Percentiles rank a stretch among this genome's conserved stretches.
phyloP scores from a whole-genome alignment of 92 coral and sea anemone genomes.

The Phenganax marumi region DNA sequence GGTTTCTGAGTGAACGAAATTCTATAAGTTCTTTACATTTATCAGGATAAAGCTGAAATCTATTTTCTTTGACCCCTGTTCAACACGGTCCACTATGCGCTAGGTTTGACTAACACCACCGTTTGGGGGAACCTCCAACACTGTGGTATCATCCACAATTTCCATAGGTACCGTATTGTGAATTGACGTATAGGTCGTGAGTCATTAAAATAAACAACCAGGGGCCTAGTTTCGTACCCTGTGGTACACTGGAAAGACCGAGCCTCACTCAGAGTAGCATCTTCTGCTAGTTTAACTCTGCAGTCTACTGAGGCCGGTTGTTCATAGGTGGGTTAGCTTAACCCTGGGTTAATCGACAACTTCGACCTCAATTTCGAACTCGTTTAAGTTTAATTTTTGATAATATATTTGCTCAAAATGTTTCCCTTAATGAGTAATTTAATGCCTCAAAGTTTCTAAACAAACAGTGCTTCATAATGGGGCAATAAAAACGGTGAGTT shows the following conservation, averaged over 20 bases:
- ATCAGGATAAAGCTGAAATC: conserved; percentile 20
- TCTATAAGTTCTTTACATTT: conserved; percentile 23
- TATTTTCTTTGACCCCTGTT: conserved; percentile 17
- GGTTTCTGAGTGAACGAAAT: conserved; percentile 7
- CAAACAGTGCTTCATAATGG: no score
- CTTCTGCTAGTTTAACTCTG: background rate
- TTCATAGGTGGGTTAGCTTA: no score
- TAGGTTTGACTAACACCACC: background rate
- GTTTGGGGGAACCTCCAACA: conserved; percentile 6
- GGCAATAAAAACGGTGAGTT: no score
- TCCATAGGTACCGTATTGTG: conserved; percentile 15
- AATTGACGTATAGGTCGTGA: background rate
- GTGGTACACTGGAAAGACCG: background rate
- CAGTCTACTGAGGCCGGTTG: no score
- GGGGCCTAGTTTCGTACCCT: conserved; percentile 8
- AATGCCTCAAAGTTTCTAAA: no score
- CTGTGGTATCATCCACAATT: conserved; percentile 20
- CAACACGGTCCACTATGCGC: background rate
- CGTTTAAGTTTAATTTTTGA: no score
- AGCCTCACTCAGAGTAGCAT: conserved; percentile 1
- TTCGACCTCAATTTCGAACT: no score
- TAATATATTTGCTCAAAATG: no score
- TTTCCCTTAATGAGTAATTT: no score
- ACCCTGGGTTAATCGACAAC: no score
- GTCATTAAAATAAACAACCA: conserved; percentile 12